Percentiles rank a stretch among this genome's conserved stretches.
Evolutionary conservation across 2,797 vertebrate species (phyloP).

Genomic region (Esox masquinongy): DNA sequence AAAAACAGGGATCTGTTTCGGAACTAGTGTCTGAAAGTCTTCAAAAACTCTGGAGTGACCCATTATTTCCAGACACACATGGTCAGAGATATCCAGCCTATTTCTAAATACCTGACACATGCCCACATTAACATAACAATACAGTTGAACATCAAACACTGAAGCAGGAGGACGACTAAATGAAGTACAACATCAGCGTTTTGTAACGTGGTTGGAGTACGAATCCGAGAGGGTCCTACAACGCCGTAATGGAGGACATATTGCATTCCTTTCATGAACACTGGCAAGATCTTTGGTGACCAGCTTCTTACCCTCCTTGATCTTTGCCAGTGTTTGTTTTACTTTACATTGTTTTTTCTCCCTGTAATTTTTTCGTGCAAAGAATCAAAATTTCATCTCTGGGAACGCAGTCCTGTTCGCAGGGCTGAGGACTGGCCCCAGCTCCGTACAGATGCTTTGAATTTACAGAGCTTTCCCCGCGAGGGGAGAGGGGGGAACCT

Average conservation of each 20-base stretch:
- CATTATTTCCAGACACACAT: not conserved
- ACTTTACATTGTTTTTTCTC: constrained; percentile 71
- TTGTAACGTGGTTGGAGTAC: constrained; percentile 27
- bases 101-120: not conserved
- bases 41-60: no score
- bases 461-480: constrained; percentile 74
- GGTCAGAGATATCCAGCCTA: not conserved
- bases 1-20: no score
- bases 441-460: constrained; percentile 77
- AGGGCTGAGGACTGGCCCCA: constrained; percentile 51
- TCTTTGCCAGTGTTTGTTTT: constrained; percentile 76
- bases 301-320: constrained; percentile 69
- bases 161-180: not conserved
- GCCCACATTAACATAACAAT: not conserved
- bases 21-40: no score
- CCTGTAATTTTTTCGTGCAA: constrained; percentile 69
- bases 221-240: constrained; percentile 17
- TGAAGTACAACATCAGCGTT: constrained; percentile 19
- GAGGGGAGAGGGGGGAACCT: constrained; percentile 59
- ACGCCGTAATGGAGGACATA: constrained; percentile 52
- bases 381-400: constrained; percentile 75
- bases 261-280: constrained; percentile 63
- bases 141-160: not conserved
- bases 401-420: constrained; percentile 61
- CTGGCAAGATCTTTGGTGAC: constrained; percentile 63